Evolutionary conservation across 2,113 vertebrate species (phyloP).

Genomic region (Neodontobutis hainanensis): DNA sequence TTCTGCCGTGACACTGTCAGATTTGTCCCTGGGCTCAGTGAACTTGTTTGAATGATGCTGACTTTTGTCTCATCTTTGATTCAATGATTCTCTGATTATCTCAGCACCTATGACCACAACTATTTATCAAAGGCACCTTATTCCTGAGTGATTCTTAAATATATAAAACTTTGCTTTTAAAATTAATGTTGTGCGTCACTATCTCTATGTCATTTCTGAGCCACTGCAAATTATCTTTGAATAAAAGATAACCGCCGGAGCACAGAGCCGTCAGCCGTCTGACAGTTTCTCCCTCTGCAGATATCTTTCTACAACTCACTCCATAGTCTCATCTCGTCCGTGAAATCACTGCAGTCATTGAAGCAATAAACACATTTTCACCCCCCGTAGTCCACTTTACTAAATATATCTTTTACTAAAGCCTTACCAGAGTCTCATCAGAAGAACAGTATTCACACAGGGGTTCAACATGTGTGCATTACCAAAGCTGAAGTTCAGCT

Average conservation of each 20-base stretch:
- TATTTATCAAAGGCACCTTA: no score
- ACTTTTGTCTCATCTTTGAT: no score
- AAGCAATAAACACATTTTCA: constrained; percentile 30
- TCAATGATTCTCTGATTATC: no score
- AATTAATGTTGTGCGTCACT: not conserved
- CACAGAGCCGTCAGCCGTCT: not conserved
- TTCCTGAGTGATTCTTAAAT: no score
- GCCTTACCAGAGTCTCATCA: not conserved
- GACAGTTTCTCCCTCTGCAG: not conserved
- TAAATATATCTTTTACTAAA: constrained; percentile 8
- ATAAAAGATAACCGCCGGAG: not conserved
- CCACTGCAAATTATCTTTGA: no score
- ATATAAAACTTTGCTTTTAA: not conserved
- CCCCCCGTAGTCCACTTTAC: not conserved
- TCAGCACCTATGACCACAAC: no score
- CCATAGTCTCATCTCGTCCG: constrained; percentile 5
- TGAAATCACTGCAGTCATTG: constrained; percentile 39
- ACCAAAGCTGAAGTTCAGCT: no score
- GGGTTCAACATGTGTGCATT: no score
- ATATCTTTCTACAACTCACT: not conserved
- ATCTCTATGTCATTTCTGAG: not conserved
- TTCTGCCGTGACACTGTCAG: no score
- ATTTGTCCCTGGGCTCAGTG: no score
- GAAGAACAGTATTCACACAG: not conserved
- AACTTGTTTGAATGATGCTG: no score